These are phyloP conservation scores for Temnothorax unifasciatus DNA, from an alignment of 2,888 invertebrate species.

Conservation along the genomic window DNA sequence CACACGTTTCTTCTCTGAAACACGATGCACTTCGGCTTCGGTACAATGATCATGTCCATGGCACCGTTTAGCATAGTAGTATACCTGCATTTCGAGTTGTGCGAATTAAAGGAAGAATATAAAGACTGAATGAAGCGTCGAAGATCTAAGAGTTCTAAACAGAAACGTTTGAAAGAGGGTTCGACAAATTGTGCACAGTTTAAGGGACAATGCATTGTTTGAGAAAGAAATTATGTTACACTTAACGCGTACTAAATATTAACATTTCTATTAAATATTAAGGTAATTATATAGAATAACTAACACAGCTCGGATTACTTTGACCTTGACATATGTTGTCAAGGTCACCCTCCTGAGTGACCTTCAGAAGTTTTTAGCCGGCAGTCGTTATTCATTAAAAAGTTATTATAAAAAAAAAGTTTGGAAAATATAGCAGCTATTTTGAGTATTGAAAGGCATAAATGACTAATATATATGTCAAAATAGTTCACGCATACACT, in stretches of 20 bases:
- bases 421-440: too few relatives aligned
- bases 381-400: too few relatives aligned
- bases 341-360: too few relatives aligned
- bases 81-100: slow-evolving; percentile 86
- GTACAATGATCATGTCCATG: slow-evolving; percentile 89
- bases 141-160: background rate
- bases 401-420: too few relatives aligned
- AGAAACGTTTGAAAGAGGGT: background rate
- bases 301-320: too few relatives aligned
- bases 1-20: slow-evolving; percentile 92
- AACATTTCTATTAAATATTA: background rate
- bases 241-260: background rate
- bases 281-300: too few relatives aligned
- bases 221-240: background rate
- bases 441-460: too few relatives aligned
- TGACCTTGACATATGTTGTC: too few relatives aligned
- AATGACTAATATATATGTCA: too few relatives aligned
- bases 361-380: too few relatives aligned
- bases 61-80: slow-evolving; percentile 94
- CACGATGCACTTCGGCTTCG: slow-evolving; percentile 94
- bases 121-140: background rate
- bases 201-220: background rate
- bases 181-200: background rate
- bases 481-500: too few relatives aligned
- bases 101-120: background rate